Evolutionary conservation across 2,797 vertebrate genomes (phyloP), one percentile per base, ranked within the genome.

Genomic region (Peromyscus aztecus): DNA sequence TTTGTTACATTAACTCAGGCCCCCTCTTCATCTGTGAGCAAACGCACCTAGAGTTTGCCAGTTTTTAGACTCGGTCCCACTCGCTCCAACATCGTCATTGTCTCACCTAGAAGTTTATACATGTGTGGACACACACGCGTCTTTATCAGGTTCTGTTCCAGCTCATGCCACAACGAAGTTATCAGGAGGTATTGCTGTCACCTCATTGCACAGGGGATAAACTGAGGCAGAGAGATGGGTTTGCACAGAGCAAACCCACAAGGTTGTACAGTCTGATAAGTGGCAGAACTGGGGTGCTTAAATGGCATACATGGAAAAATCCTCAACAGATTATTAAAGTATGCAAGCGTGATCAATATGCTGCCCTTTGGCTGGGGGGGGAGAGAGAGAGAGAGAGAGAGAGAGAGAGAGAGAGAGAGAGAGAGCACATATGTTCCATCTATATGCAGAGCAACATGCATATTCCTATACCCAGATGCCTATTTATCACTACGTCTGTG

Each of bases 271-370:
- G 46, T n/a, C 34, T 82, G 71, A 5, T 37, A 92, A 19, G 21
- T 23, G 37, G 69, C 0, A 46, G 69, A 83, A 31, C 57, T 61
- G 21, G 55, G 52, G 49, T 80, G 73, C 11, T n/a, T 55, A 31
- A 16, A 31, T 21, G 31, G 21, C 65, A 92, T 59, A 89, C 78
- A 87, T 40, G 46, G 77, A 49, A 82, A 63, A 52, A 93, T 69
- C 67, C 59, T 91, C 16, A 88, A 67, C 81, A 81, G 90, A 89
- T 94, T 63, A 88, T 61, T 55, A 87, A 81, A 89, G 17, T 63
- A 85, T 11, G 52, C 78, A 92, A 73, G n/a, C 52, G 12, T 81
- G 52, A 52, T 63, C 21, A 71, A 59, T 63, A 73, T 57, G 59
- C 12, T 52, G 21, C 1, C 5, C 55, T 16, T 76, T 69, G 24